Evolutionary conservation across 2,888 invertebrate genomes (phyloP), one percentile per base, ranked within the genome.

Genomic region (Nineta flava): DNA sequence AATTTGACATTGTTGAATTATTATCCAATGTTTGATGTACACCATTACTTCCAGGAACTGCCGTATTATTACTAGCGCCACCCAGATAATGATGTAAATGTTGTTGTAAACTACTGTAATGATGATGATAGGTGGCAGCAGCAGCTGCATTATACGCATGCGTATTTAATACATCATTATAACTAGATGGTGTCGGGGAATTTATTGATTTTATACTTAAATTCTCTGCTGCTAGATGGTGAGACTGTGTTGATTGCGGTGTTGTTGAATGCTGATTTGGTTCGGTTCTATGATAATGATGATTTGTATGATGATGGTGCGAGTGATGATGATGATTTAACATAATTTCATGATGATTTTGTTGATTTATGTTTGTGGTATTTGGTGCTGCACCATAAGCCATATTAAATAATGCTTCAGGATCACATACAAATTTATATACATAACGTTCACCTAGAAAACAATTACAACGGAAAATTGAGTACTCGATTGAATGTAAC

Each of bases 391-490:
- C 59, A 2, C 72, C 72, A 65, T 81, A 81, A 9, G 86, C 83
- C 84, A 88, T 86, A 60, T 82, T 87, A 70, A 91, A 88, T 3
- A 91, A 68, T 0, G 88, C 88, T 55, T 90, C 88, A 0, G 94
- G 94, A 66, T 94, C 93, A 67, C 94, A 95, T 1, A 95, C 93
- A 65, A 95, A 95, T 64, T 93, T 91, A 72, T 95, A 95, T 10
- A 95, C 94, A 70, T 95, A 95, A 59, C 94, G 78, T 64, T 95
- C 94, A 0, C 95, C 90, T 81, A 66, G 17, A 64, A 65, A 48
- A 17, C 7, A 38, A 38, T 38, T 2, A 2, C 2, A 13, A n/a
- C 38, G 17, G n/a, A 34, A 40, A 38, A 38, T 40, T 47, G 4
- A 21, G 13, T n/a, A 21, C 15, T 48, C 38, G 13, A n/a, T 19